phyloP scores from a whole-genome alignment of 2,797 vertebrate genomes.

The Molossus alvarezi region DNA sequence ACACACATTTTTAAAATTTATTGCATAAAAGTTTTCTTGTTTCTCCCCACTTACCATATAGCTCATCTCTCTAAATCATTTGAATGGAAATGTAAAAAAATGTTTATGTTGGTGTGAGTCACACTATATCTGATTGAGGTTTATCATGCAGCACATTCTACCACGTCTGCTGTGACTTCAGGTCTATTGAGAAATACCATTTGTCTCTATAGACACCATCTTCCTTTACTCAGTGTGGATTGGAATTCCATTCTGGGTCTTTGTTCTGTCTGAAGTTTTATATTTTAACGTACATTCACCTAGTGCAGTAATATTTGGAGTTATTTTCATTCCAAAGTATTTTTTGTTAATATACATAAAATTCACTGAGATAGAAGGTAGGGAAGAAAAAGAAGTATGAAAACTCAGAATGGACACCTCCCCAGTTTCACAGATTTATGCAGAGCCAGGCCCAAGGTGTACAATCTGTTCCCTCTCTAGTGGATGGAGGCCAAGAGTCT shows the following conservation, averaged over 20 bases:
- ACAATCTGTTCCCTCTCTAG: background rate
- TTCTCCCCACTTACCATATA: background rate
- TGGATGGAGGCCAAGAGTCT: background rate
- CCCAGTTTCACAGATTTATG: background rate
- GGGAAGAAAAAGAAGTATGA: background rate
- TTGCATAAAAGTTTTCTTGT: background rate
- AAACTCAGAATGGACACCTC: background rate
- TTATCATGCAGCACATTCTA: background rate
- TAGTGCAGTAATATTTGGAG: background rate
- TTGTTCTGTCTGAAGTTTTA: background rate
- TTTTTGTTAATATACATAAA: background rate
- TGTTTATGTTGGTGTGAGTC: background rate
- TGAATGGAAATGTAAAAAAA: background rate
- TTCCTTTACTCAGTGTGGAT: background rate
- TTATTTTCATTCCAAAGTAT: background rate
- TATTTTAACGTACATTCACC: background rate
- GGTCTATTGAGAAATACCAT: background rate
- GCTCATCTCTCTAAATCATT: background rate
- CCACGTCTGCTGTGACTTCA: background rate
- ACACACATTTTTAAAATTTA: background rate
- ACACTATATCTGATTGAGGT: background rate
- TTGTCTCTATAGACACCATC: background rate
- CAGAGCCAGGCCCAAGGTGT: background rate
- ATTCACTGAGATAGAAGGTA: background rate
- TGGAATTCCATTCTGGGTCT: background rate